Evolutionary conservation across 2,797 vertebrate genomes (phyloP).

Genomic region (Crenuchus spilurus): DNA sequence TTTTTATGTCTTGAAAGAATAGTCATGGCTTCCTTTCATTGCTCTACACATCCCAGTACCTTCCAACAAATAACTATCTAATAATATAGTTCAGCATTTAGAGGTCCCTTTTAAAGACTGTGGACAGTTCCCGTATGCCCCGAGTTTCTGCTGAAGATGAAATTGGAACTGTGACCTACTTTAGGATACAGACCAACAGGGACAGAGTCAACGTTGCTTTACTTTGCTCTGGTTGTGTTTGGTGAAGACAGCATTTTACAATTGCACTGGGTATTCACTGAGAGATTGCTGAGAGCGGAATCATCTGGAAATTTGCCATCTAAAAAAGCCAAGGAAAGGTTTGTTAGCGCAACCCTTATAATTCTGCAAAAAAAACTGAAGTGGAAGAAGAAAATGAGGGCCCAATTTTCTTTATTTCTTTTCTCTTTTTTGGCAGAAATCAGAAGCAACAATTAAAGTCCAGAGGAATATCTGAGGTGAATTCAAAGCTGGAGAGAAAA

Average conservation of each 20-base stretch:
- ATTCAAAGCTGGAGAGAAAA: neutral
- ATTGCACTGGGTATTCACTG: neutral
- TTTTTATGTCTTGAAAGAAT: no score
- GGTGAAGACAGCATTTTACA: neutral
- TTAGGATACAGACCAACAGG: neutral
- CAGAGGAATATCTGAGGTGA: neutral
- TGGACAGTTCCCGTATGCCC: neutral
- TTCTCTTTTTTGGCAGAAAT: no score
- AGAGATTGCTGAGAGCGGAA: neutral
- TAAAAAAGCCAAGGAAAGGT: neutral
- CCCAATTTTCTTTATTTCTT: neutral
- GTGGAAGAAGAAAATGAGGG: constrained; percentile 1
- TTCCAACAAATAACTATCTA: no score
- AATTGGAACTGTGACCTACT: constrained; percentile 13
- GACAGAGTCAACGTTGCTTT: neutral
- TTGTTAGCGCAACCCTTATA: neutral
- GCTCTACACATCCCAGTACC: no score
- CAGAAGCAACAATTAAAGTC: neutral
- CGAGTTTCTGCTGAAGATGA: neutral
- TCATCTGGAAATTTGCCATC: constrained; percentile 14
- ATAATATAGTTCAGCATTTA: neutral
- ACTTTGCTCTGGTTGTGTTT: neutral
- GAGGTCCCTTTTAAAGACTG: neutral
- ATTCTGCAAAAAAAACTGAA: neutral
- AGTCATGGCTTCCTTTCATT: no score